These are phyloP conservation scores for Euclidia mi DNA, from an alignment of 2,888 invertebrate species.

Conservation along the genomic window DNA sequence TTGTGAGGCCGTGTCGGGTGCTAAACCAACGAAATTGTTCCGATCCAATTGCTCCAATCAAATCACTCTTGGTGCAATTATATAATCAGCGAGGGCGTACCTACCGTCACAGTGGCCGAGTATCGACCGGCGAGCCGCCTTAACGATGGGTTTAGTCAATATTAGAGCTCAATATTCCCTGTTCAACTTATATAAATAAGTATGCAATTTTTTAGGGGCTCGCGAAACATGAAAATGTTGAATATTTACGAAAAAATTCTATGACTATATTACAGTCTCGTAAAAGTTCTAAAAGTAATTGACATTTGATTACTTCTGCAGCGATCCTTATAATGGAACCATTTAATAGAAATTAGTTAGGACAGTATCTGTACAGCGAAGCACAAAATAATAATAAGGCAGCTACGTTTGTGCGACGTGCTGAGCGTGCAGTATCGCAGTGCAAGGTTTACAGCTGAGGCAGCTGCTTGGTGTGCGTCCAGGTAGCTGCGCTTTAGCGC, in stretches of 20 bases:
- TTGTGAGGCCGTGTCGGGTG: too few relatives aligned
- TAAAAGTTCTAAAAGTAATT: too few relatives aligned
- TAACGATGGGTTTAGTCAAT: constrained; percentile 5
- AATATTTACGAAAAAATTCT: background rate
- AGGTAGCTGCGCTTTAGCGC: background rate
- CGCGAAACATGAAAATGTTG: background rate
- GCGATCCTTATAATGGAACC: too few relatives aligned
- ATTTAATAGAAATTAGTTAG: background rate
- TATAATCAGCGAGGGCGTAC: constrained; percentile 11
- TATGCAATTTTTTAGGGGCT: constrained; percentile 2
- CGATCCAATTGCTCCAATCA: background rate
- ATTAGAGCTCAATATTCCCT: background rate
- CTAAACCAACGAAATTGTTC: constrained; percentile 9
- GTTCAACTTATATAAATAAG: constrained; percentile 1
- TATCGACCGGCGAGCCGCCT: background rate
- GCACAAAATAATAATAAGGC: too few relatives aligned
- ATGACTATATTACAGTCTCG: too few relatives aligned
- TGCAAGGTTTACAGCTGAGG: background rate
- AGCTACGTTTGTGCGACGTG: too few relatives aligned
- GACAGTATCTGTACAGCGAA: background rate
- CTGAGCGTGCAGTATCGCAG: too few relatives aligned
- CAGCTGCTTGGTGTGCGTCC: background rate
- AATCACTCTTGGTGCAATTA: constrained; percentile 1
- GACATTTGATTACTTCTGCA: too few relatives aligned
- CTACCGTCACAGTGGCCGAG: background rate